These are phyloP conservation scores for Psittacula derbiana DNA, from an alignment of 2,797 vertebrate genomes.

Conservation along the genomic window DNA sequence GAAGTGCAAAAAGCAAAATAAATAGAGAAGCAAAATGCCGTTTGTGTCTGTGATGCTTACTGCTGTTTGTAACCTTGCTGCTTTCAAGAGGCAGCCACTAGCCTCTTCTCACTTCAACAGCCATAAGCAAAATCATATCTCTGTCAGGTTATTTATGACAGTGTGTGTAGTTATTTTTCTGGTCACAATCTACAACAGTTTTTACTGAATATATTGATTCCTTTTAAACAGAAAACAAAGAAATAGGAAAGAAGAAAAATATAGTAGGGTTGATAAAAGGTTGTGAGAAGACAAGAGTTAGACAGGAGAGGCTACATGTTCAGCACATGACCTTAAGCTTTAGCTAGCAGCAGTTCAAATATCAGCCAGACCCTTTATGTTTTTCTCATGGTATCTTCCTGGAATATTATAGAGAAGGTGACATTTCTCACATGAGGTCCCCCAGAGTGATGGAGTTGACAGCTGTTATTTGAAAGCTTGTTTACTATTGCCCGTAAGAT, in stretches of 20 bases:
- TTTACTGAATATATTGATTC: background rate
- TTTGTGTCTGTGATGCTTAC: background rate
- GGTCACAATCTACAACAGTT: background rate
- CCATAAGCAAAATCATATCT: background rate
- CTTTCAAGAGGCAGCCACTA: background rate
- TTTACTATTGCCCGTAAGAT: background rate
- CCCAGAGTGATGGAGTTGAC: background rate
- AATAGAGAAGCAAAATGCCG: background rate
- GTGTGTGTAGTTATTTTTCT: background rate
- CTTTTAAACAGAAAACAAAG: background rate
- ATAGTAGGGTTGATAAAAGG: background rate
- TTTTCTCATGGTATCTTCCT: background rate
- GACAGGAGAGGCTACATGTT: background rate
- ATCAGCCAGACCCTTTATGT: background rate
- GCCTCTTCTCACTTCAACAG: background rate
- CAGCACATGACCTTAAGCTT: background rate
- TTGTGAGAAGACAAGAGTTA: background rate
- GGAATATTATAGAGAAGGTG: background rate
- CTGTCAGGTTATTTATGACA: background rate
- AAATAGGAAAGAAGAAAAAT: background rate
- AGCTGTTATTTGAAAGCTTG: background rate
- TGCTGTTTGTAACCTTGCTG: background rate
- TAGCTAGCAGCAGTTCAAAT: background rate
- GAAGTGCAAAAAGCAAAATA: background rate
- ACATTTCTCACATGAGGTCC: background rate